Percentiles rank a stretch among this genome's conserved stretches.
phyloP scores from a whole-genome alignment of 2,113 vertebrate genomes.

The Crotalus horridus region DNA sequence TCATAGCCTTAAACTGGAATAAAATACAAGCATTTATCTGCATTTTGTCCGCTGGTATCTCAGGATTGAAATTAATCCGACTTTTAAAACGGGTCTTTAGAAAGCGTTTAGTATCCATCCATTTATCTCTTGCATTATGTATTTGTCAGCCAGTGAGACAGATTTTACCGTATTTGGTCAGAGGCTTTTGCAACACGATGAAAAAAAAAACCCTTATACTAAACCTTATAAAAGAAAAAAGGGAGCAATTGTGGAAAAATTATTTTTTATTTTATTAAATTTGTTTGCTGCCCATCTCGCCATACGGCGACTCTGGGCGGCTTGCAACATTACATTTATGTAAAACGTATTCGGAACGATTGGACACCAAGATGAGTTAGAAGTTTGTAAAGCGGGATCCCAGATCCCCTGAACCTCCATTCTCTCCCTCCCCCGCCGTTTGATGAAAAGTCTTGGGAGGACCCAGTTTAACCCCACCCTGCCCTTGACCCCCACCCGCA shows the following conservation, averaged over 20 bases:
- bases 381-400: too few relatives aligned
- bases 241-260: background rate
- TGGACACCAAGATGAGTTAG: background rate
- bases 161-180: background rate
- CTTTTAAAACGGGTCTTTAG: background rate
- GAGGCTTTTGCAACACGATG: background rate
- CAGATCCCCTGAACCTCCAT: rapidly evolving
- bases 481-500: background rate
- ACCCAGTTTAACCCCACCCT: background rate
- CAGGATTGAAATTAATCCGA: background rate
- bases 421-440: rapidly evolving
- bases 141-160: background rate
- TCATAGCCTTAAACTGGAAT: background rate
- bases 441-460: background rate
- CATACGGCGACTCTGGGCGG: background rate
- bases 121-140: background rate
- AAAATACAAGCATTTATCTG: background rate
- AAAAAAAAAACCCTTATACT: background rate
- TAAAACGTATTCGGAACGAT: background rate
- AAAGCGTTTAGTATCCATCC: background rate
- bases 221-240: background rate
- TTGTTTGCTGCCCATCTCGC: background rate
- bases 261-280: background rate
- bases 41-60: background rate
- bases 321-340: background rate